Base-by-base conservation (phyloP, 2,888 invertebrate genomes). In the Didymodactylos carnosus region DNA sequence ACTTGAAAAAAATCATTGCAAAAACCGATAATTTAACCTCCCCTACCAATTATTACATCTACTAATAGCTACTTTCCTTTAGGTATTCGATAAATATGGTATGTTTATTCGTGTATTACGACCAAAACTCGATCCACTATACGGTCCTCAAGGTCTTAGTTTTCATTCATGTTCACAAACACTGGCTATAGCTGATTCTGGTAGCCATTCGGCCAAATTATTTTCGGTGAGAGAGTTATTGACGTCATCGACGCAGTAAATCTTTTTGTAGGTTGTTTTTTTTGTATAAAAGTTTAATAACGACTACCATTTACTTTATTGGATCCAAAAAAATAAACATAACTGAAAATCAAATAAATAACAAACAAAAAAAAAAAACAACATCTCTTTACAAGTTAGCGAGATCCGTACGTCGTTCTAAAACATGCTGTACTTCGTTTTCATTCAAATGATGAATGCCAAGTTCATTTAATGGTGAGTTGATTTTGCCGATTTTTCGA, bases 81-180 rank as follows among this genome's bases (percentile, higher is more conserved):
- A 86, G 86, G 84, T 86, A 53, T 86, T 86, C 78, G 85, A 86
- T 78, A 80, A 81, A 75, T 81, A 82, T 76, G 86, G 86, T 3
- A 84, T 84, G 1, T 86, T 86, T 79, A 41, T 74, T 6, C 74
- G 74, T 39, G 39, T 70, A 41, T 69, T 74, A 35, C 35, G 35
- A 62, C 83, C 83, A 0, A 84, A 82, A 77, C 83, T 86, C 3
- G 85, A 85, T 76, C 84, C 85, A 1, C 79, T 86, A 49, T 86
- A 86, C 78, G 86, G 86, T 5, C 86, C 86, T 6, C 86, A 86
- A 78, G 86, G 85, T 14, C 79, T 86, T 70, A 80, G 84, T 8
- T 79, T 86, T 51, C 84, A 84, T 14, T 77, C 80, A 6, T 84
- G 85, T 72, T 71, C 41, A n/a, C 84, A 84, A 5, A 81, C 83